phyloP scores from a whole-genome alignment of 2,113 vertebrate genomes.

The Acanthochromis polyacanthus region DNA sequence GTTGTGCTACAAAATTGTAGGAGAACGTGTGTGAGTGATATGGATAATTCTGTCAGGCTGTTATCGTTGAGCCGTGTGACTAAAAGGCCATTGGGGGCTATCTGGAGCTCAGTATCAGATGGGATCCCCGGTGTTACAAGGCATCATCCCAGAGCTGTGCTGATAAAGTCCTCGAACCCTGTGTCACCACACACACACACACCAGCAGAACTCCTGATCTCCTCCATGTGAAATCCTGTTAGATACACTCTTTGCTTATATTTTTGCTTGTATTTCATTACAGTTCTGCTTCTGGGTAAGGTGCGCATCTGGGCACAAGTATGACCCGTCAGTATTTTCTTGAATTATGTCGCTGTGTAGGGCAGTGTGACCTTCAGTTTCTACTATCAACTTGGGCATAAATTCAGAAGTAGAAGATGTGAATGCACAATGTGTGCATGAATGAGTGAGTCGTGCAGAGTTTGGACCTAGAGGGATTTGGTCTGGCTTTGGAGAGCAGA shows the following conservation, averaged over 20 bases:
- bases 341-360: background rate
- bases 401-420: background rate
- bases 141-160: slow-evolving; percentile 26
- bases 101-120: slow-evolving; percentile 6
- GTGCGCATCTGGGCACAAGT: background rate
- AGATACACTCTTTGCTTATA: background rate
- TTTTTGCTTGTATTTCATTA: background rate
- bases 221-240: slow-evolving; percentile 3
- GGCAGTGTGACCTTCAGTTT: slow-evolving; percentile 8
- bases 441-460: background rate
- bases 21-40: background rate
- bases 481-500: slow-evolving; percentile 38
- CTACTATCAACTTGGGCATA: background rate
- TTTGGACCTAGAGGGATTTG: slow-evolving; percentile 36
- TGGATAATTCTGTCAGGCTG: background rate
- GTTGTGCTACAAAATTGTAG: background rate
- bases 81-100: slow-evolving; percentile 18
- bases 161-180: slow-evolving; percentile 29
- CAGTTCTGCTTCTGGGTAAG: background rate
- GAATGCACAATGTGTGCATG: slow-evolving; percentile 5
- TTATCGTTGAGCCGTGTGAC: background rate
- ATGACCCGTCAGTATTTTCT: background rate
- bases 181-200: background rate
- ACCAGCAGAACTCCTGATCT: background rate
- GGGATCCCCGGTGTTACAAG: slow-evolving; percentile 19